phyloP scores from a whole-genome alignment of 2,888 invertebrate species.

The Tortrix viridana region DNA sequence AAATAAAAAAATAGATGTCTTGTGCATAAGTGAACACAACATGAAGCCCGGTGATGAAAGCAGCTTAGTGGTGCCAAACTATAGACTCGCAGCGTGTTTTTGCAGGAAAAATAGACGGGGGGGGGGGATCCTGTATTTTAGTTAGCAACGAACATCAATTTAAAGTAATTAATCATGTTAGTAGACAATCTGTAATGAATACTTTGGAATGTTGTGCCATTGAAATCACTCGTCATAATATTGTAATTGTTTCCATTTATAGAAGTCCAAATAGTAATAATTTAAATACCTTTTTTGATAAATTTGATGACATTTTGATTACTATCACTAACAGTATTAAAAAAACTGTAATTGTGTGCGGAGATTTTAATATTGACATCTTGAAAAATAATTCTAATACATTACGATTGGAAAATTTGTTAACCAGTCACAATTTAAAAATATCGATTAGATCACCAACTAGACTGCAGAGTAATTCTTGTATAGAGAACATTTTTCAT shows the following conservation, averaged over 20 bases:
- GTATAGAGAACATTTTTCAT: slow-evolving; percentile 3
- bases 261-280: neutral
- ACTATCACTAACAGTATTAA: neutral
- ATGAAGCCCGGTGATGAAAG: too few relatives aligned
- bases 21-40: too few relatives aligned
- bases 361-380: slow-evolving; percentile 9
- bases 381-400: neutral
- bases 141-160: neutral
- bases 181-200: neutral
- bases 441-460: neutral
- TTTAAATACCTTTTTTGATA: neutral
- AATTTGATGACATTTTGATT: neutral
- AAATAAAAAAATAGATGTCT: too few relatives aligned
- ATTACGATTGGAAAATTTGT: neutral
- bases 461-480: neutral
- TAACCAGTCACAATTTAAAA: slow-evolving; percentile 1
- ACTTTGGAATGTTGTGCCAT: too few relatives aligned
- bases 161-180: neutral
- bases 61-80: too few relatives aligned
- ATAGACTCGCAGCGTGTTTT: too few relatives aligned
- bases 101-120: neutral
- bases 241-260: neutral
- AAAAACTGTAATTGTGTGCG: neutral
- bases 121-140: neutral
- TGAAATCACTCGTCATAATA: too few relatives aligned